Percentiles rank a stretch among this genome's conserved stretches.
Conservation (phyloP, 2,888 invertebrate species). For the Cheiracanthium punctorium region DNA sequence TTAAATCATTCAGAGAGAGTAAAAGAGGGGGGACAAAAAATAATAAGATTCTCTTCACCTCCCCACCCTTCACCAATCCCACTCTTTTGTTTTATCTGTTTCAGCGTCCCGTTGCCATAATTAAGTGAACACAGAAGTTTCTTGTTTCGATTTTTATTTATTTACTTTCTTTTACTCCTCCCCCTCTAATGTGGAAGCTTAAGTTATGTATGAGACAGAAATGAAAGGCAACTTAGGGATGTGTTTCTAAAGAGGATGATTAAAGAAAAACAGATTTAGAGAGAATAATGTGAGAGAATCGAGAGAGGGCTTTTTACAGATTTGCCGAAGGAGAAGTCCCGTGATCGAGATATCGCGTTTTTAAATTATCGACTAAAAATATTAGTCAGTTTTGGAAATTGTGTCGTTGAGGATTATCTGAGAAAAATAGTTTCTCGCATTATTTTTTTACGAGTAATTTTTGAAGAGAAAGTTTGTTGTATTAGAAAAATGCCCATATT, state of each 20-base stretch:
- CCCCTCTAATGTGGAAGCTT: slow-evolving; percentile 37
- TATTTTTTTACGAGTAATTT: too few species aligned
- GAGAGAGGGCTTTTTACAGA: slow-evolving; percentile 21
- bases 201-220: slow-evolving; percentile 64
- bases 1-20: slow-evolving; percentile 51
- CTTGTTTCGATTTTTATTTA: slow-evolving; percentile 17
- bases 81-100: slow-evolving; percentile 58
- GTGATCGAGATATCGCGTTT: not conserved
- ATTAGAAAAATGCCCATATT: too few species aligned
- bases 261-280: slow-evolving; percentile 62
- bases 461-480: too few species aligned
- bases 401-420: slow-evolving; percentile 7
- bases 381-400: not conserved
- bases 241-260: slow-evolving; percentile 53
- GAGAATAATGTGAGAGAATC: not conserved
- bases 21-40: slow-evolving; percentile 28
- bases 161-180: slow-evolving; percentile 26
- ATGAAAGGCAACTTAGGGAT: slow-evolving; percentile 52
- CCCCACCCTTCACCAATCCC: too few species aligned
- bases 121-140: slow-evolving; percentile 47
- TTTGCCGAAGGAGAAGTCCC: slow-evolving; percentile 31
- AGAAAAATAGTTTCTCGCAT: not conserved
- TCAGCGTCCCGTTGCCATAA: slow-evolving; percentile 49
- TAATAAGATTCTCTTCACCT: slow-evolving; percentile 35
- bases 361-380: not conserved